Conservation (phyloP, 2,113 vertebrate genomes). For the Electrona antarctica region DNA sequence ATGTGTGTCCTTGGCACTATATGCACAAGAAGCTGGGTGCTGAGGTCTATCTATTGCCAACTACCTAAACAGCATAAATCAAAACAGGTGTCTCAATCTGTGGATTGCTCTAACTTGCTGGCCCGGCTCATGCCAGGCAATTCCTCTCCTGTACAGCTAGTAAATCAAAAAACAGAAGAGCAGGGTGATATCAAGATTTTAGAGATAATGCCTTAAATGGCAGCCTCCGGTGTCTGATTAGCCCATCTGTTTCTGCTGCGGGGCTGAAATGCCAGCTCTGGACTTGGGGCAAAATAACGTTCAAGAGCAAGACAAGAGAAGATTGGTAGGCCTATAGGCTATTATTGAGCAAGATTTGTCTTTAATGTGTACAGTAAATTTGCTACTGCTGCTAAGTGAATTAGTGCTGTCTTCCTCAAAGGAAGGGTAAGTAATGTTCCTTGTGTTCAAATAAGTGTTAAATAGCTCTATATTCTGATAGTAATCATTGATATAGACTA, state of each 20-base stretch:
- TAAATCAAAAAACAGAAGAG: constrained; percentile 61
- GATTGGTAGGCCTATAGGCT: too few species aligned
- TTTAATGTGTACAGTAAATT: too few species aligned
- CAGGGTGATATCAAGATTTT: constrained; percentile 59
- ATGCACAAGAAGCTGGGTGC: constrained; percentile 42
- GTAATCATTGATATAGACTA: too few species aligned
- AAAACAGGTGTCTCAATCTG: constrained; percentile 75
- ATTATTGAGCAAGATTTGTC: background rate
- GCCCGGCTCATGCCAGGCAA: constrained; percentile 58
- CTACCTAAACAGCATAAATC: constrained; percentile 72
- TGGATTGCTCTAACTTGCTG: constrained; percentile 62
- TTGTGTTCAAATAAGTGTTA: too few species aligned
- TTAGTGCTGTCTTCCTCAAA: background rate
- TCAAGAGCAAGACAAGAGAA: background rate
- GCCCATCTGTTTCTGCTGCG: background rate
- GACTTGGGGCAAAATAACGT: background rate
- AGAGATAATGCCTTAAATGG: constrained; percentile 51
- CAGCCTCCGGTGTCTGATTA: constrained; percentile 7
- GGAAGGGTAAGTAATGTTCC: too few species aligned
- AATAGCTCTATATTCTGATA: too few species aligned
- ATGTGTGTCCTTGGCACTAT: constrained; percentile 47
- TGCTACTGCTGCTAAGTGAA: background rate
- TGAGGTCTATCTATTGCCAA: constrained; percentile 67
- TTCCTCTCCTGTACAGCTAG: constrained; percentile 52
- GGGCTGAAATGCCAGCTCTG: constrained; percentile 4